phyloP scores from a whole-genome alignment of 2,888 invertebrate genomes.

The Strigamia maritima region DNA sequence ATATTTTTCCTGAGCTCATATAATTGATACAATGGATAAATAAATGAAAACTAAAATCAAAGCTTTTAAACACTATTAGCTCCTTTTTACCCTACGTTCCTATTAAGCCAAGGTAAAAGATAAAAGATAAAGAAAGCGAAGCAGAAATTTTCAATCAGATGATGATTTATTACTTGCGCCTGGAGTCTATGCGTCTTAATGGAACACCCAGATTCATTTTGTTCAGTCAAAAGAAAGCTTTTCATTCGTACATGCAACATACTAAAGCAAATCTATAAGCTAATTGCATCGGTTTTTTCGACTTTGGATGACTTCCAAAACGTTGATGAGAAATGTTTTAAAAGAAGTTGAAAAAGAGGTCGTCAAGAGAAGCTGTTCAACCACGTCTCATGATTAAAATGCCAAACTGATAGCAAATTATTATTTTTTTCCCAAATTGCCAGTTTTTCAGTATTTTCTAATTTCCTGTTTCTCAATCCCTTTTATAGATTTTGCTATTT shows the following conservation, averaged over 20 bases:
- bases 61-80: background rate
- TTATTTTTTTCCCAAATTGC: background rate
- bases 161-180: background rate
- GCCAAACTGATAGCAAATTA: conserved; percentile 29
- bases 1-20: no score
- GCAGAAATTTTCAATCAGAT: background rate
- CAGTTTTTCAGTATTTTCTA: background rate
- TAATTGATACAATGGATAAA: no score
- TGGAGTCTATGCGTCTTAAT: background rate
- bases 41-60: background rate
- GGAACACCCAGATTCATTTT: background rate
- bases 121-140: background rate
- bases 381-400: conserved; percentile 12
- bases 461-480: background rate
- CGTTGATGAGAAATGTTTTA: conserved; percentile 17
- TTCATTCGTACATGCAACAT: background rate
- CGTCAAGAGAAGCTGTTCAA: conserved; percentile 3
- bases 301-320: conserved; percentile 17
- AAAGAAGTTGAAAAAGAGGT: conserved; percentile 1
- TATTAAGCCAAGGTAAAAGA: background rate
- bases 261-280: conserved; percentile 18
- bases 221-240: background rate
- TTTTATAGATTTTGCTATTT: background rate
- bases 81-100: background rate
- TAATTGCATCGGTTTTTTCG: conserved; percentile 13